phyloP scores from a whole-genome alignment of 2,797 vertebrate species.

The Sparus aurata region DNA sequence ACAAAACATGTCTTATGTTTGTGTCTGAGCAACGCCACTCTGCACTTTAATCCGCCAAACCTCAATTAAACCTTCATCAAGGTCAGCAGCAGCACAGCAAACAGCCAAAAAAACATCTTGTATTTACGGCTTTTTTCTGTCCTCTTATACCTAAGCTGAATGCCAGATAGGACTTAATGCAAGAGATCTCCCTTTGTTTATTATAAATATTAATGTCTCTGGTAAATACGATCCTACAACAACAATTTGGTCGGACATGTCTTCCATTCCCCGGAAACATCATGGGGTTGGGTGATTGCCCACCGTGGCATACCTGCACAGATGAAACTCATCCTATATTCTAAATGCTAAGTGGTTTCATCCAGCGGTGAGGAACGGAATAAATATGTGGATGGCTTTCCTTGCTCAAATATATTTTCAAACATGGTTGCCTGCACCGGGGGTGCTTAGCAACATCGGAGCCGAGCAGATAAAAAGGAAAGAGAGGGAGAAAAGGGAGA shows the following conservation, averaged over 20 bases:
- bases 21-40: background rate
- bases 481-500: slow-evolving; percentile 61
- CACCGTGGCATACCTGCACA: slow-evolving; percentile 32
- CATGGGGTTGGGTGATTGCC: slow-evolving; percentile 35
- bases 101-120: slow-evolving; percentile 1
- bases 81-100: slow-evolving; percentile 35
- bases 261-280: slow-evolving; percentile 23
- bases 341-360: slow-evolving; percentile 84
- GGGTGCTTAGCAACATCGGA: slow-evolving; percentile 85
- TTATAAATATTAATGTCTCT: slow-evolving; percentile 47
- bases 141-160: slow-evolving; percentile 5
- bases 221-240: slow-evolving; percentile 27
- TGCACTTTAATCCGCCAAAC: slow-evolving; percentile 35
- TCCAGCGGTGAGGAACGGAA: slow-evolving; percentile 81
- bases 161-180: slow-evolving; percentile 1
- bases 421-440: slow-evolving; percentile 80
- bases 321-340: slow-evolving; percentile 77
- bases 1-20: background rate
- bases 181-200: slow-evolving; percentile 33
- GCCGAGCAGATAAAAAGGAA: slow-evolving; percentile 70
- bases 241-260: slow-evolving; percentile 35
- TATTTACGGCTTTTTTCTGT: slow-evolving; percentile 3
- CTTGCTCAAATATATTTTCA: slow-evolving; percentile 75
- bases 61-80: slow-evolving; percentile 52
- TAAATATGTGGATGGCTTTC: slow-evolving; percentile 88